Evolutionary conservation across 2,888 invertebrate genomes (phyloP).

Genomic region (Pasiphila rectangulata): DNA sequence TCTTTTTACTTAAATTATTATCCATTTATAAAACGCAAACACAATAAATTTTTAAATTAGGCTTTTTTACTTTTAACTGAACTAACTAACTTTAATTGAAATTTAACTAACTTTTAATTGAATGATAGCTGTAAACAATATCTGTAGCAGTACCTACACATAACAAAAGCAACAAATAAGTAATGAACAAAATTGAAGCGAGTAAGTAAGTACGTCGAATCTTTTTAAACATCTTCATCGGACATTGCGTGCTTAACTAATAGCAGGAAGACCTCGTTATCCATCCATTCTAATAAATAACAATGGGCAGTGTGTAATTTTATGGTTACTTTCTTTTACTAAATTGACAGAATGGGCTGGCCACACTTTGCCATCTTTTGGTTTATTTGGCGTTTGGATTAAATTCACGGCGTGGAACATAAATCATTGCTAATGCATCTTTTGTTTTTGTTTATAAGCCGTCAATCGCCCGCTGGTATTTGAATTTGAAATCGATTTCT

Average conservation of each 20-base stretch:
- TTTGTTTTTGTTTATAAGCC: slow-evolving; percentile 64
- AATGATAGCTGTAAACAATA: too few relatives aligned
- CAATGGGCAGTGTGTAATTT: slow-evolving; percentile 36
- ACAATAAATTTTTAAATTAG: too few relatives aligned
- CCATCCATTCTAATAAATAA: slow-evolving; percentile 30
- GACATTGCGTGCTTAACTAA: slow-evolving; percentile 23
- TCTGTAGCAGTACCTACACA: too few relatives aligned
- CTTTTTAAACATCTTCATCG: slow-evolving; percentile 30
- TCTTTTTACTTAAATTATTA: too few relatives aligned
- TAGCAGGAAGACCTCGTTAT: slow-evolving; percentile 30
- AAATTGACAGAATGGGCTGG: slow-evolving; percentile 21
- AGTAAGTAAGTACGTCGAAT: slow-evolving; percentile 21
- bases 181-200: slow-evolving; percentile 6
- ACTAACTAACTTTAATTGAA: too few relatives aligned
- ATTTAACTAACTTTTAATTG: too few relatives aligned
- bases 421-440: slow-evolving; percentile 68
- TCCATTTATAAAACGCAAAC: too few relatives aligned
- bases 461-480: slow-evolving; percentile 41
- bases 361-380: slow-evolving; percentile 10
- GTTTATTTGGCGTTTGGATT: slow-evolving; percentile 20
- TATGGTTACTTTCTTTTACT: slow-evolving; percentile 35
- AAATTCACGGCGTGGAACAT: slow-evolving; percentile 47
- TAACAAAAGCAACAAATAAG: too few relatives aligned
- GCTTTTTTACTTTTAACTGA: too few relatives aligned
- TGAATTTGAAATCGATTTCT: slow-evolving; percentile 26